These are phyloP conservation scores for Menura novaehollandiae DNA, from an alignment of 2,113 vertebrate species.

Conservation along the genomic window DNA sequence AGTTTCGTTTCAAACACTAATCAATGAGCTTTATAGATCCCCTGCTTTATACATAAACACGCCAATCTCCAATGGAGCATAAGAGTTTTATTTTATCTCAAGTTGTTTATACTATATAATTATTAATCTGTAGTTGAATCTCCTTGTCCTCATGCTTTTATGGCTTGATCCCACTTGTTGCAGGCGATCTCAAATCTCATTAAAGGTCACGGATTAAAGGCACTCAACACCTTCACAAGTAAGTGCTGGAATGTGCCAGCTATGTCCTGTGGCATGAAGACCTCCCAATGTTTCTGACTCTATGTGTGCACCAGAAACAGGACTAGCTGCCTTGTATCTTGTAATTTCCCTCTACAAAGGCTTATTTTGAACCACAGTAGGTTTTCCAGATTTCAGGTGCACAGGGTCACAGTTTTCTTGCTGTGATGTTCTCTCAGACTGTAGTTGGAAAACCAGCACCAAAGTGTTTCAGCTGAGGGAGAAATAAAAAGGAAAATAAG, in stretches of 20 bases:
- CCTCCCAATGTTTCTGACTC: neutral
- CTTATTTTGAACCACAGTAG: neutral
- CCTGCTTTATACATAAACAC: neutral
- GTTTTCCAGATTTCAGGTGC: neutral
- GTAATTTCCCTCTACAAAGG: neutral
- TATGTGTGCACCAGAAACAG: neutral
- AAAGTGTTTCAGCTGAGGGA: neutral
- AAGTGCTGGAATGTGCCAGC: neutral
- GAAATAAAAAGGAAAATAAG: neutral
- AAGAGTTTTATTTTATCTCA: neutral
- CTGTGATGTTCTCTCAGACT: neutral
- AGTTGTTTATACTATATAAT: neutral
- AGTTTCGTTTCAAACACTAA: neutral
- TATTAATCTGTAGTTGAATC: slow-evolving; percentile 32
- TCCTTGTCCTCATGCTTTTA: neutral
- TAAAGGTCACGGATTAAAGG: neutral
- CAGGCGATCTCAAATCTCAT: neutral
- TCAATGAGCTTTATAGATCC: slow-evolving; percentile 29
- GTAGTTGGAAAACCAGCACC: neutral
- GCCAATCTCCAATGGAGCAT: neutral
- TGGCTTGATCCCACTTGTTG: neutral
- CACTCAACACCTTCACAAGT: neutral
- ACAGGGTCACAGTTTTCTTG: neutral
- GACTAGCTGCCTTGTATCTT: neutral
- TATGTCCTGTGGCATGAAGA: neutral